Percentiles rank a stretch among this genome's conserved stretches.
Conservation (phyloP, 1,140 invertebrate genomes). For the Ceratoteleas bidentatus region DNA sequence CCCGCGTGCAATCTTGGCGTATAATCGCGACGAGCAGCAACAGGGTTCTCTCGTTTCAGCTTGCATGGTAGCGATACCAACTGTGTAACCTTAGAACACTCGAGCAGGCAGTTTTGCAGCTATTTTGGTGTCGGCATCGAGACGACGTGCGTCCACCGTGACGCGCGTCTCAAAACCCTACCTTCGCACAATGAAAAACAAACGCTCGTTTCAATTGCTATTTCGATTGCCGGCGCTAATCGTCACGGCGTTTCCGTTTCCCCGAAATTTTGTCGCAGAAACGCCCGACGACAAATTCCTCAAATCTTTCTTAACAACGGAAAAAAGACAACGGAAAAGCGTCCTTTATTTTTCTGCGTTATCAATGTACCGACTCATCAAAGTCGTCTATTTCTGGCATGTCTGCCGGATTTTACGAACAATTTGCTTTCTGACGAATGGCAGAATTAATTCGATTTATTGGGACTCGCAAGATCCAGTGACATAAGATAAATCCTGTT, state of each 20-base stretch:
- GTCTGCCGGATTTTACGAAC: conserved; percentile 32
- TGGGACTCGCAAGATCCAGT: too few species aligned
- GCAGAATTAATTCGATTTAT: conserved; percentile 40
- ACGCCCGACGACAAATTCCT: too few species aligned
- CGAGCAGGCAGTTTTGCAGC: conserved; percentile 66
- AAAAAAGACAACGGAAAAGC: too few species aligned
- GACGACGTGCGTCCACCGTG: conserved; percentile 64
- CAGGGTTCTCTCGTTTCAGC: conserved; percentile 67
- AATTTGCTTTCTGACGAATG: conserved; percentile 38
- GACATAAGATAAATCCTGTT: too few species aligned
- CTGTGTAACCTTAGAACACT: conserved; percentile 68
- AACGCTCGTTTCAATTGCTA: conserved; percentile 15
- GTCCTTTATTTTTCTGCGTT: conserved; percentile 28
- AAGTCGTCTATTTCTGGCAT: conserved; percentile 17
- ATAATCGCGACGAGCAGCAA: conserved; percentile 67
- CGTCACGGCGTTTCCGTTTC: too few species aligned
- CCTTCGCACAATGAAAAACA: conserved; percentile 46
- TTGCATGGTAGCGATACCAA: conserved; percentile 68
- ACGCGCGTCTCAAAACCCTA: conserved; percentile 59
- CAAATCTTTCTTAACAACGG: not conserved
- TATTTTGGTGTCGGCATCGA: conserved; percentile 68
- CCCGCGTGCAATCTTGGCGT: conserved; percentile 52
- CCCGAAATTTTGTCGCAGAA: not conserved
- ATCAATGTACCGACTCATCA: conserved; percentile 13
- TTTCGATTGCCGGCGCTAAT: conserved; percentile 7